phyloP scores from a whole-genome alignment of 2,888 invertebrate species.

The Xiphydria camelus region DNA sequence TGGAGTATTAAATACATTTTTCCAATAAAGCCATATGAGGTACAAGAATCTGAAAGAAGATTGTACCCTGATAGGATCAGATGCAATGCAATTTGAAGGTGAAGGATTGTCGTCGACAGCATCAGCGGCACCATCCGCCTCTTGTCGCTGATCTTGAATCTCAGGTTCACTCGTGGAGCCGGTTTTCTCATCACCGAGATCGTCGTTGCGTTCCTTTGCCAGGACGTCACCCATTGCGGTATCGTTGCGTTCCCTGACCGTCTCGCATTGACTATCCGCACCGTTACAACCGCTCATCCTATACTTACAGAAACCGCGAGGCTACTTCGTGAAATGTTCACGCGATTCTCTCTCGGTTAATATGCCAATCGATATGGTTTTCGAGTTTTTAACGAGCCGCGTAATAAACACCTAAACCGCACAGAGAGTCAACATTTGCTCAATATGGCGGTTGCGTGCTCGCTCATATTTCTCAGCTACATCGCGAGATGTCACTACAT shows the following conservation, averaged over 20 bases:
- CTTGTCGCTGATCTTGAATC: slow-evolving; percentile 19
- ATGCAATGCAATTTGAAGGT: too few relatives aligned
- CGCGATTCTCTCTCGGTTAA: slow-evolving; percentile 6
- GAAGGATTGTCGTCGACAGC: slow-evolving; percentile 24
- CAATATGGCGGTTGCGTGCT: slow-evolving; percentile 40
- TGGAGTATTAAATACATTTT: too few relatives aligned
- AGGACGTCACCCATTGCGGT: slow-evolving; percentile 54
- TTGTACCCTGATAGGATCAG: too few relatives aligned
- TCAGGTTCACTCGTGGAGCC: slow-evolving; percentile 23
- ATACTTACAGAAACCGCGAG: slow-evolving; percentile 15
- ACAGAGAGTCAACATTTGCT: slow-evolving; percentile 45
- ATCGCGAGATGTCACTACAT: neutral
- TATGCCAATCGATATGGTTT: slow-evolving; percentile 24
- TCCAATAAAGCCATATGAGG: too few relatives aligned
- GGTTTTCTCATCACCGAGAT: slow-evolving; percentile 29
- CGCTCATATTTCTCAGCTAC: neutral
- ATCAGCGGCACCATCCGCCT: slow-evolving; percentile 25
- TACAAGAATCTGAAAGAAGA: too few relatives aligned
- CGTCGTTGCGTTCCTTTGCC: slow-evolving; percentile 43
- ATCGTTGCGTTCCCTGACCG: slow-evolving; percentile 38
- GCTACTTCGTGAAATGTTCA: slow-evolving; percentile 14
- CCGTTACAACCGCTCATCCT: slow-evolving; percentile 43
- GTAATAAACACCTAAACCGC: slow-evolving; percentile 47
- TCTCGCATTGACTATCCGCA: slow-evolving; percentile 35
- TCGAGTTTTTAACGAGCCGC: slow-evolving; percentile 31